A percentile compares a stretch with the other conserved stretches of the same genome.
Conservation (phyloP, 2,113 vertebrate genomes). For the Oryzias melastigma region DNA sequence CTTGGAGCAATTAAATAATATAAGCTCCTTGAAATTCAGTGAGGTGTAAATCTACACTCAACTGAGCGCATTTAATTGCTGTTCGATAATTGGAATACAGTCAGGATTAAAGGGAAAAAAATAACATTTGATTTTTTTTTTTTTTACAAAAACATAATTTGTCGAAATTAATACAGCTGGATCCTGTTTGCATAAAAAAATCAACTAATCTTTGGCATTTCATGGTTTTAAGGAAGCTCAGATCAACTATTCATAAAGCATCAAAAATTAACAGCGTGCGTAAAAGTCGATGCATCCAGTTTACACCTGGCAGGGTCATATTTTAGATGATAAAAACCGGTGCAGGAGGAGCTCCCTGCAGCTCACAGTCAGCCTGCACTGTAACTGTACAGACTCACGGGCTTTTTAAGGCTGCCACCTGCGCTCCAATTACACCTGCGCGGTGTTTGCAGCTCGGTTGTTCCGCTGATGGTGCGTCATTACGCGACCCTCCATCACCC, state of each 20-base stretch:
- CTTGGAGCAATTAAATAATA: background rate
- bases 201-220: too few relatives aligned
- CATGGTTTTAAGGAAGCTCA: conserved; percentile 21
- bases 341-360: conserved; percentile 40
- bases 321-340: conserved; percentile 58
- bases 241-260: conserved; percentile 56
- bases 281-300: conserved; percentile 64
- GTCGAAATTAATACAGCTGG: too few relatives aligned
- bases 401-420: conserved; percentile 29
- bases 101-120: background rate
- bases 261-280: conserved; percentile 63
- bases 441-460: conserved; percentile 41
- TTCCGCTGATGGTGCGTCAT: conserved; percentile 50
- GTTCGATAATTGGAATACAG: background rate
- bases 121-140: background rate
- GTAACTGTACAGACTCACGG: conserved; percentile 25
- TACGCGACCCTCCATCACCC: conserved; percentile 11
- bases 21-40: background rate
- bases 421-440: conserved; percentile 15
- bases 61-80: conserved; percentile 5
- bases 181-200: too few relatives aligned
- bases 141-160: background rate
- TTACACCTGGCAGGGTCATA: conserved; percentile 53
- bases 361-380: conserved; percentile 12
- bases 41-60: conserved; percentile 1